A percentile compares a stretch with the other conserved stretches of the same genome.
Conservation (phyloP, 2,113 vertebrate genomes). For the Pseudorectes ferrugineus region DNA sequence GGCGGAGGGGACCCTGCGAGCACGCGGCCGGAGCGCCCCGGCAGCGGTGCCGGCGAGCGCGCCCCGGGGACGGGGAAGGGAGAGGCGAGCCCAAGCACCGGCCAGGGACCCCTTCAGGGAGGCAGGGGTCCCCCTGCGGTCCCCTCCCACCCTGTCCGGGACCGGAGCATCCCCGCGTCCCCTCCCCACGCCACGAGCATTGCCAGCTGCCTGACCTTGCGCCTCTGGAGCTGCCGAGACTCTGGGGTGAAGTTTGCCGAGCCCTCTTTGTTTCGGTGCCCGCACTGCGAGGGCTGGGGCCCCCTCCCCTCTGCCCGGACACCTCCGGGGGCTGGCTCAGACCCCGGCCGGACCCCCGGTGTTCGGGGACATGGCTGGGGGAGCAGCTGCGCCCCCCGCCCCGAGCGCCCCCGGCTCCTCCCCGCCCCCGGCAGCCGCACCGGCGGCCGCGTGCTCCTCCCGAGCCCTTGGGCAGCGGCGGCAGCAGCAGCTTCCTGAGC, state of each 20-base stretch:
- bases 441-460: slow-evolving; percentile 46
- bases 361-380: background rate
- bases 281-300: slow-evolving; percentile 21
- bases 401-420: background rate
- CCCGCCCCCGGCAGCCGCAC: background rate
- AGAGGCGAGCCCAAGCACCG: background rate
- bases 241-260: slow-evolving; percentile 69
- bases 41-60: background rate
- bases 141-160: background rate
- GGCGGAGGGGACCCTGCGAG: background rate
- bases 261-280: slow-evolving; percentile 75
- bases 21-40: background rate
- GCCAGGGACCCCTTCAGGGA: background rate
- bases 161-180: background rate
- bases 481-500: slow-evolving; percentile 70
- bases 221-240: slow-evolving; percentile 56
- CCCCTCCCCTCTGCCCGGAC: background rate
- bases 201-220: slow-evolving; percentile 73
- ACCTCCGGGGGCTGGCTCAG: background rate
- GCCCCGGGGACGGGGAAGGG: background rate
- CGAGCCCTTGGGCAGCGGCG: slow-evolving; percentile 59
- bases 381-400: background rate
- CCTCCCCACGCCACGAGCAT: slow-evolving; percentile 4
- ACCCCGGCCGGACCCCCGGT: background rate
- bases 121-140: background rate